phyloP scores from a whole-genome alignment of 2,797 vertebrate genomes.

The Apogon talboti region DNA sequence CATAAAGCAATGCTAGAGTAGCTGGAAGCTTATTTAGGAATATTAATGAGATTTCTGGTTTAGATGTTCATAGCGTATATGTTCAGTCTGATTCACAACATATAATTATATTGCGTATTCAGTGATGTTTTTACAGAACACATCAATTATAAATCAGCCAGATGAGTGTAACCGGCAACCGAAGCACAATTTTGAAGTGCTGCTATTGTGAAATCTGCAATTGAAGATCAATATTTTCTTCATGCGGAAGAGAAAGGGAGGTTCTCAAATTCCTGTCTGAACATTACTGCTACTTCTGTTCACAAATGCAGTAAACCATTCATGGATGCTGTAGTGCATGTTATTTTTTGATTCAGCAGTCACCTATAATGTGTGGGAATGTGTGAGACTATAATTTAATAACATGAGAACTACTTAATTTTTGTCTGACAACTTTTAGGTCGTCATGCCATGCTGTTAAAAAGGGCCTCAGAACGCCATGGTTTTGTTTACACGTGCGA shows the following conservation, averaged over 20 bases:
- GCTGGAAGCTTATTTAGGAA: constrained; percentile 44
- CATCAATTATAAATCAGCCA: constrained; percentile 12
- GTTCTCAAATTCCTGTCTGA: constrained; percentile 18
- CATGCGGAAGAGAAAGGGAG: not conserved
- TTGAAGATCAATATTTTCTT: constrained; percentile 22
- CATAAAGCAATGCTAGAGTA: constrained; percentile 13
- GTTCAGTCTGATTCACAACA: not conserved
- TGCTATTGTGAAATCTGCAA: constrained; percentile 20
- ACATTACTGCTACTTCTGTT: not conserved
- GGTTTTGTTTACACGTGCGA: too few species aligned
- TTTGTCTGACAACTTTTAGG: too few species aligned
- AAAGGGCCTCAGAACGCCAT: too few species aligned
- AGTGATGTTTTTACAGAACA: constrained; percentile 21
- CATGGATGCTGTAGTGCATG: not conserved
- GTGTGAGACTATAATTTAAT: too few species aligned
- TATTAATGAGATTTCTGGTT: constrained; percentile 39
- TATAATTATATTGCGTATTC: constrained; percentile 11
- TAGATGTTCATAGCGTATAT: constrained; percentile 3
- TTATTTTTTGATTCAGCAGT: too few species aligned
- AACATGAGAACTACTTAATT: too few species aligned
- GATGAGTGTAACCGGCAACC: constrained; percentile 5
- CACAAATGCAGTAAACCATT: not conserved
- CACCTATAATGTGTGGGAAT: too few species aligned
- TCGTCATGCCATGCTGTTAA: too few species aligned
- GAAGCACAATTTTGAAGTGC: constrained; percentile 7